Conservation (phyloP, 2,113 vertebrate genomes). For the Amazona guildingii region DNA sequence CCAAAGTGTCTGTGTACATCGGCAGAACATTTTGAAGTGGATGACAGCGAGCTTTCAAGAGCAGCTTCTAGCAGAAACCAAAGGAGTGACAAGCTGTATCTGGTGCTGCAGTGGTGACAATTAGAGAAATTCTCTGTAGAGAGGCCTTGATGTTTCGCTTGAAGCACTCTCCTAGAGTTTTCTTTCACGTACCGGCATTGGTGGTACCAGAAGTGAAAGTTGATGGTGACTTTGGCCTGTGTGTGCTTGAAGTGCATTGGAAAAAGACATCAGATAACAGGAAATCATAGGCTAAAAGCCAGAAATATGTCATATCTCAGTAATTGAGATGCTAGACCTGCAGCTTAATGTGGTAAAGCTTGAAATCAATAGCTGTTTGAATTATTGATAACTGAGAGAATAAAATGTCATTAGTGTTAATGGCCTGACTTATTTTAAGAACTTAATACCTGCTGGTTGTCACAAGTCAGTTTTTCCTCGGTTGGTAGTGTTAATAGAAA, state of each 20-base stretch:
- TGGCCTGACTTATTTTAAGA: constrained; percentile 47
- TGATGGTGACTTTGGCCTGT: background rate
- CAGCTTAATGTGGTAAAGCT: constrained; percentile 46
- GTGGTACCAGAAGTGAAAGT: background rate
- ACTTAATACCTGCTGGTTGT: constrained; percentile 59
- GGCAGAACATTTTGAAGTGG: background rate
- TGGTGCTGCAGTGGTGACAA: background rate
- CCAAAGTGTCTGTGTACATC: background rate
- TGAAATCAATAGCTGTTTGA: constrained; percentile 59
- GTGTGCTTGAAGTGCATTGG: background rate
- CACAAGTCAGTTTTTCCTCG: constrained; percentile 42
- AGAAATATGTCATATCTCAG: constrained; percentile 21
- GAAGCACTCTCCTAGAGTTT: background rate
- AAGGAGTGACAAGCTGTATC: background rate
- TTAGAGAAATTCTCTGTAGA: background rate
- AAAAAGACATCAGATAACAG: background rate
- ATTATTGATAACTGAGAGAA: constrained; percentile 63
- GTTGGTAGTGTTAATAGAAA: constrained; percentile 31
- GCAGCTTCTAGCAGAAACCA: background rate
- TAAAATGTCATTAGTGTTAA: constrained; percentile 64
- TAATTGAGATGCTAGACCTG: constrained; percentile 37
- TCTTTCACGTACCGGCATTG: background rate
- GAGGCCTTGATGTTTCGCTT: background rate
- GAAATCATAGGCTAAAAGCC: background rate
- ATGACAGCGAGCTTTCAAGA: background rate